Evolutionary conservation across 2,113 vertebrate species (phyloP).

Genomic region (Helogale parvula): DNA sequence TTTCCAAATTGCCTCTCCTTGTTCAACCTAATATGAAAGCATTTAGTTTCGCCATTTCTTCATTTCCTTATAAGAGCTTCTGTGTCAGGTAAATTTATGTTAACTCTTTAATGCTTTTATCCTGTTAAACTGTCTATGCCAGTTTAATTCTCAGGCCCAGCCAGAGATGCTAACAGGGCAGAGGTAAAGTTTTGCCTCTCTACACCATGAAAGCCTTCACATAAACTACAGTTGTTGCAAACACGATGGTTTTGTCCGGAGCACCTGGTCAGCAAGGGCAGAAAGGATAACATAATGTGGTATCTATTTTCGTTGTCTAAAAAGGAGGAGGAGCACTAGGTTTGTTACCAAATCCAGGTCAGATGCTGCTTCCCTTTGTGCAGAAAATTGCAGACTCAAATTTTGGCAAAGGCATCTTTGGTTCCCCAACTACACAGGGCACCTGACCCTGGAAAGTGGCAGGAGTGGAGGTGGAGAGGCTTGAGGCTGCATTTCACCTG

Average conservation of each 20-base stretch:
- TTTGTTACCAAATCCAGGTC: background rate
- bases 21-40: background rate
- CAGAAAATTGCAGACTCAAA: background rate
- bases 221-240: background rate
- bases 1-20: background rate
- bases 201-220: background rate
- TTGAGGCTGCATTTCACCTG: background rate
- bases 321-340: background rate
- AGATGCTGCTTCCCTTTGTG: background rate
- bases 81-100: background rate
- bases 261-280: background rate
- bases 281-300: background rate
- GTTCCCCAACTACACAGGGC: background rate
- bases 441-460: background rate
- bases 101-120: background rate
- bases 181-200: background rate
- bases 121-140: background rate
- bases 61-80: background rate
- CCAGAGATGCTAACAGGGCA: background rate
- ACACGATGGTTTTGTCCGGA: background rate
- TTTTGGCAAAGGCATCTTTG: background rate
- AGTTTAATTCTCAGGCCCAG: background rate
- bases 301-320: background rate
- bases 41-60: background rate
- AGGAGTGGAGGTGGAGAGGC: background rate